Conservation (phyloP, 2,113 vertebrate genomes). For the Tautogolabrus adspersus region DNA sequence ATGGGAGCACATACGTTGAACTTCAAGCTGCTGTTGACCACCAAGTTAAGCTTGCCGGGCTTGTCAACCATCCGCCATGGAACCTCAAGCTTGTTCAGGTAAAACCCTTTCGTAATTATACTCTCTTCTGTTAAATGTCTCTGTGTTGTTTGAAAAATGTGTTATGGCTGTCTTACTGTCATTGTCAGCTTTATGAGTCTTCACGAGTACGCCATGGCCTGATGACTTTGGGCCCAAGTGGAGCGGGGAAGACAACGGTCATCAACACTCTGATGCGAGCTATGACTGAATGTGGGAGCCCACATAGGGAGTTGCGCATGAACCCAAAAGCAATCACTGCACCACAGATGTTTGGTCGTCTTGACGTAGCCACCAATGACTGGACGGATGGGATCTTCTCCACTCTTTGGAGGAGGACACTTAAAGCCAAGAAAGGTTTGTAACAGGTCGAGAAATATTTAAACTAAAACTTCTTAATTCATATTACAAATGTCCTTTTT, state of each 20-base stretch:
- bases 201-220: constrained; percentile 89
- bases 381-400: constrained; percentile 96
- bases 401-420: constrained; percentile 90
- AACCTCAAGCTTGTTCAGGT: constrained; percentile 88
- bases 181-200: constrained; percentile 87
- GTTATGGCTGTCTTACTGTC: not conserved
- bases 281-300: constrained; percentile 88
- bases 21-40: constrained; percentile 86
- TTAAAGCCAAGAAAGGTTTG: constrained; percentile 90
- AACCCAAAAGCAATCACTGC: constrained; percentile 94
- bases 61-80: constrained; percentile 91
- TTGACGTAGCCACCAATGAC: constrained; percentile 91
- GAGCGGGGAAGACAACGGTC: constrained; percentile 89
- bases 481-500: not conserved
- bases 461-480: not conserved
- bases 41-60: constrained; percentile 86
- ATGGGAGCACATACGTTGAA: constrained; percentile 86
- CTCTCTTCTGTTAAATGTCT: no score
- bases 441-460: not conserved
- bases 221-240: constrained; percentile 92
- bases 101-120: not conserved
- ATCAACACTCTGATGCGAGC: constrained; percentile 90
- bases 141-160: no score
- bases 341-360: constrained; percentile 91
- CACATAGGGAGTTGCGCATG: constrained; percentile 93